Conservation (phyloP, 2,113 vertebrate species). For the Proteles cristata region DNA sequence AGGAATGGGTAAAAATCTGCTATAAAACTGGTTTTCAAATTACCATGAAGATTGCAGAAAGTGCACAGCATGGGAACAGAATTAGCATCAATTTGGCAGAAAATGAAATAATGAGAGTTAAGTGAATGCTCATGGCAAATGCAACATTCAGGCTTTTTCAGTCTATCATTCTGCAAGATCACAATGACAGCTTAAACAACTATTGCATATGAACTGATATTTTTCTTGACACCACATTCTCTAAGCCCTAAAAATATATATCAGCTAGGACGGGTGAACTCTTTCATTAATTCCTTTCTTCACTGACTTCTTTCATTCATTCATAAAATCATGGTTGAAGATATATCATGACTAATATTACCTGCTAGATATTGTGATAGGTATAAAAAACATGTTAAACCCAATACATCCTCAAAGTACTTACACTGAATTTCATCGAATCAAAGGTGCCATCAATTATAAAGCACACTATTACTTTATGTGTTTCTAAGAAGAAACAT, state of each 20-base stretch:
- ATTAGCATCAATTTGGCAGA: constrained; percentile 42
- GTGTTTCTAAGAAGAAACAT: background rate
- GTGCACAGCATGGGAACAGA: constrained; percentile 9
- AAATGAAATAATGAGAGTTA: constrained; percentile 56
- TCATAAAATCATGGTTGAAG: background rate
- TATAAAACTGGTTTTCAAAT: constrained; percentile 25
- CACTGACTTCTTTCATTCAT: background rate
- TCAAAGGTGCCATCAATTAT: background rate
- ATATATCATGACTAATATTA: background rate
- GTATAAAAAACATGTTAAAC: background rate
- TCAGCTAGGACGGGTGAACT: background rate
- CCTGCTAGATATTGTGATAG: background rate
- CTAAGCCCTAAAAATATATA: background rate
- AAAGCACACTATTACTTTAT: background rate
- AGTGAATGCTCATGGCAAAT: constrained; percentile 33
- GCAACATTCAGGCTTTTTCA: background rate
- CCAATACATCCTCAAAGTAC: background rate
- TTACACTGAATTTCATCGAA: background rate
- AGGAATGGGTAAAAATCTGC: background rate
- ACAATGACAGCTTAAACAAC: background rate
- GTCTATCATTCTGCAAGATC: constrained; percentile 12
- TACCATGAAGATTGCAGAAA: background rate
- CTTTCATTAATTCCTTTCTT: background rate
- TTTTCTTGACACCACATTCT: background rate
- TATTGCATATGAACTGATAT: background rate